Evolutionary conservation across 92 coral and sea anemone species (phyloP).

Genomic region (Palythoa grandiflora): DNA sequence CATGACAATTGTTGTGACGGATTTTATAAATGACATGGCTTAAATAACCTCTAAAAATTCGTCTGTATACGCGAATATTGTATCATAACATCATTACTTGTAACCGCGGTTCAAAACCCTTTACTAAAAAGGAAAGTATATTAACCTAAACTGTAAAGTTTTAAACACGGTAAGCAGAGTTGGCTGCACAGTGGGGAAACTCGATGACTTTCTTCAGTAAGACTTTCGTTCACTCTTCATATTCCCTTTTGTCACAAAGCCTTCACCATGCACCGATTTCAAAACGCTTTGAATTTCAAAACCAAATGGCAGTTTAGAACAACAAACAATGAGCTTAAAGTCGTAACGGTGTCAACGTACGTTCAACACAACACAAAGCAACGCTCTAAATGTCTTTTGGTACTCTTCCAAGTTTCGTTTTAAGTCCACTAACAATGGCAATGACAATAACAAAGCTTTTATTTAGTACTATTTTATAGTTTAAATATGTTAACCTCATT

Average conservation of each 20-base stretch:
- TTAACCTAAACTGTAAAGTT: too few species aligned
- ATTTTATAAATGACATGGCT: too few species aligned
- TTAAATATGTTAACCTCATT: not conserved
- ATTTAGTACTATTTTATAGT: too few species aligned
- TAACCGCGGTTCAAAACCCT: not conserved
- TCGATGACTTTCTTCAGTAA: not conserved
- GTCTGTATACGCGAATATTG: not conserved
- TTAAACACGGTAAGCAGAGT: too few species aligned
- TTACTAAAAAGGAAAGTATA: too few species aligned
- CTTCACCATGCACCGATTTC: not conserved
- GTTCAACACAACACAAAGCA: too few species aligned
- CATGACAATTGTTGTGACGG: too few species aligned
- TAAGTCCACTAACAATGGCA: not conserved
- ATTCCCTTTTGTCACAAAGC: not conserved
- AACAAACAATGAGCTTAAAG: too few species aligned
- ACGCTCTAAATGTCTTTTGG: not conserved
- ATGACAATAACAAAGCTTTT: not conserved
- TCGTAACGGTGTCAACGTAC: too few species aligned
- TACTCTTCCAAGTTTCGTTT: not conserved
- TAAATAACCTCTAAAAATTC: too few species aligned
- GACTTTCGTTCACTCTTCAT: not conserved
- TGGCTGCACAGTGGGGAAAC: too few species aligned
- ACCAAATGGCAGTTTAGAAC: too few species aligned
- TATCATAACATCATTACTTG: not conserved
- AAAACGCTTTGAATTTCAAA: not conserved